These are phyloP conservation scores for Malacosoma neustria DNA, from an alignment of 2,888 invertebrate genomes.

Conservation along the genomic window DNA sequence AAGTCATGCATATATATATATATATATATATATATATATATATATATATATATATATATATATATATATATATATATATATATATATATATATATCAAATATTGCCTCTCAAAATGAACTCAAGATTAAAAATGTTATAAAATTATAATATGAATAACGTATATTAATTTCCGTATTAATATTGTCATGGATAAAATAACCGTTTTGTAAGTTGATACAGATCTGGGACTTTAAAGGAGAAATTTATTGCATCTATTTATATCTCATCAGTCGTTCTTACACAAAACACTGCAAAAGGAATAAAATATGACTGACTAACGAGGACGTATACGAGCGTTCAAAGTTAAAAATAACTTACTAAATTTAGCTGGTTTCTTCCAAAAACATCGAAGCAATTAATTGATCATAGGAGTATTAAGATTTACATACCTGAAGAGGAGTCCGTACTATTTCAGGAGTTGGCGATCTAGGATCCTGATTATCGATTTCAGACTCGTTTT, in stretches of 20 bases:
- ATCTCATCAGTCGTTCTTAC: neutral
- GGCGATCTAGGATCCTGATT: slow-evolving; percentile 76
- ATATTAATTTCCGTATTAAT: too few species aligned
- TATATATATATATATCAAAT: too few species aligned
- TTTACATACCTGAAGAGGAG: slow-evolving; percentile 72
- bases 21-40: too few species aligned
- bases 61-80: too few species aligned
- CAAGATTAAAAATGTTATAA: too few species aligned
- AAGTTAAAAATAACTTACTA: slow-evolving; percentile 1
- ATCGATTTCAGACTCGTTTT: slow-evolving; percentile 34
- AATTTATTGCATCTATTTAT: neutral
- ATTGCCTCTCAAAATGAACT: too few species aligned
- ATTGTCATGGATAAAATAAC: too few species aligned
- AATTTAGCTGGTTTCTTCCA: neutral
- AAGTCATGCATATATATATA: too few species aligned
- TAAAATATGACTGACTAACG: slow-evolving; percentile 8
- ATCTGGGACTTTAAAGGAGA: too few species aligned
- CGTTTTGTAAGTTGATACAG: too few species aligned
- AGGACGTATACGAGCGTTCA: slow-evolving; percentile 9
- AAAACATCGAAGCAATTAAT: neutral
- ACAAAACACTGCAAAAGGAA: slow-evolving; percentile 4
- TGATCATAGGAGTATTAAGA: neutral
- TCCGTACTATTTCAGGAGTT: slow-evolving; percentile 72
- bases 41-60: too few species aligned
- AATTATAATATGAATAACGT: too few species aligned